Evolutionary conservation across 23 tunicate species (phyloP).

Genomic region (Ascidia mentula): DNA sequence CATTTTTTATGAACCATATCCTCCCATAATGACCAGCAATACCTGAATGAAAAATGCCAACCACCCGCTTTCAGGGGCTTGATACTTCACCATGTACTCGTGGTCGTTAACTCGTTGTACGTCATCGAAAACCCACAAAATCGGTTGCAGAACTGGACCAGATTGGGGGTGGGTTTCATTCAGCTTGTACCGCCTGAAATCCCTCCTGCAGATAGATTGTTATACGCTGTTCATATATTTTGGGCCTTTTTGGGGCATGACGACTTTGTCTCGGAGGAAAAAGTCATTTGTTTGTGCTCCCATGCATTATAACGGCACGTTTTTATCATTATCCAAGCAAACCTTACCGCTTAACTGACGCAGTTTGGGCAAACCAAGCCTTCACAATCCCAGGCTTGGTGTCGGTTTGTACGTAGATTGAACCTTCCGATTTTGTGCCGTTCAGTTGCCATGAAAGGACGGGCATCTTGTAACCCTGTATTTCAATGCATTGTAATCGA

Average conservation of each 20-base stretch:
- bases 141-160: conserved; percentile 40
- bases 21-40: too few species aligned
- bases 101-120: conserved; percentile 32
- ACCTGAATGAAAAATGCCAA: conserved; percentile 89
- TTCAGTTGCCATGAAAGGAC: conserved; percentile 53
- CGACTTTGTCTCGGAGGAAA: too few species aligned
- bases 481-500: too few species aligned
- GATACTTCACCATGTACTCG: conserved; percentile 50
- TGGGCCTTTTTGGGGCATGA: too few species aligned
- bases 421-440: conserved; percentile 77
- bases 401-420: conserved; percentile 68
- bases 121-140: conserved; percentile 49
- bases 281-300: too few species aligned
- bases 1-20: too few species aligned
- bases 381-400: conserved; percentile 60
- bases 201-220: conserved; percentile 40
- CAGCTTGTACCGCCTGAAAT: conserved; percentile 61
- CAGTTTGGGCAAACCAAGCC: conserved; percentile 43
- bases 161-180: conserved; percentile 52
- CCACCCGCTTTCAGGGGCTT: conserved; percentile 70
- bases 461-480: conserved; percentile 66
- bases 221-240: too few species aligned
- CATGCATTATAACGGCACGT: too few species aligned
- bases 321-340: too few species aligned
- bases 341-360: conserved; percentile 16